Percentiles rank a stretch among this genome's conserved stretches.
These are phyloP conservation scores for Nephrocerus scutellatus DNA, from an alignment of 2,888 invertebrate genomes.

Conservation along the genomic window DNA sequence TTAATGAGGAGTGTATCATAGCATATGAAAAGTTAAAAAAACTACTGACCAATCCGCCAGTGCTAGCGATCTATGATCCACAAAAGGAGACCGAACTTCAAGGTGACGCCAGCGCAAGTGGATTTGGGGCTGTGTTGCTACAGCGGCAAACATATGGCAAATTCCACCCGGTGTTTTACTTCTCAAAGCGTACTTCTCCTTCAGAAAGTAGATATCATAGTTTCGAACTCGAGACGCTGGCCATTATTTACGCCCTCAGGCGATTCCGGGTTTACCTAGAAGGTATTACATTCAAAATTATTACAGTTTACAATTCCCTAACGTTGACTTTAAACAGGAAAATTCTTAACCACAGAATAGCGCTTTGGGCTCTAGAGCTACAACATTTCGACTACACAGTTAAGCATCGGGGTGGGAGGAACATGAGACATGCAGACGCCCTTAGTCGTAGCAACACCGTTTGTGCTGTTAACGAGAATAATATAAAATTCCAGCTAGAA, in stretches of 20 bases:
- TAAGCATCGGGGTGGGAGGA: no score
- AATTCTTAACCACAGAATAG: conserved; percentile 1
- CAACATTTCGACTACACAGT: conserved; percentile 6
- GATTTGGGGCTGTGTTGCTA: background rate
- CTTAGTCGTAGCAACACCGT: no score
- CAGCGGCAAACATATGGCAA: background rate
- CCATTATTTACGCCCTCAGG: conserved; percentile 25
- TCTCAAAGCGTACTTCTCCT: conserved; percentile 26
- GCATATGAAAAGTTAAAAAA: background rate
- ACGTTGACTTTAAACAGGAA: conserved; percentile 6
- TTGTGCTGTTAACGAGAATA: no score
- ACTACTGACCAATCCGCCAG: background rate
- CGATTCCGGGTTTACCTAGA: conserved; percentile 7
- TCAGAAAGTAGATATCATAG: conserved; percentile 26
- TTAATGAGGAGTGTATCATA: background rate
- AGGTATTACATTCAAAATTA: conserved; percentile 5
- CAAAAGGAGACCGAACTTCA: conserved; percentile 26
- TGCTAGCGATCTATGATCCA: conserved; percentile 1
- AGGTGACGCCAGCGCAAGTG: background rate
- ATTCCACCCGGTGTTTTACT: conserved; percentile 31
- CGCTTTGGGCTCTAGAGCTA: conserved; percentile 1
- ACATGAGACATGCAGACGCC: no score
- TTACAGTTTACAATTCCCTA: no score
- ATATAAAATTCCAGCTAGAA: no score
- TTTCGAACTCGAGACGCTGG: conserved; percentile 29